These are phyloP conservation scores for Helarctos malayanus DNA, from an alignment of 2,797 vertebrate species.

Conservation along the genomic window DNA sequence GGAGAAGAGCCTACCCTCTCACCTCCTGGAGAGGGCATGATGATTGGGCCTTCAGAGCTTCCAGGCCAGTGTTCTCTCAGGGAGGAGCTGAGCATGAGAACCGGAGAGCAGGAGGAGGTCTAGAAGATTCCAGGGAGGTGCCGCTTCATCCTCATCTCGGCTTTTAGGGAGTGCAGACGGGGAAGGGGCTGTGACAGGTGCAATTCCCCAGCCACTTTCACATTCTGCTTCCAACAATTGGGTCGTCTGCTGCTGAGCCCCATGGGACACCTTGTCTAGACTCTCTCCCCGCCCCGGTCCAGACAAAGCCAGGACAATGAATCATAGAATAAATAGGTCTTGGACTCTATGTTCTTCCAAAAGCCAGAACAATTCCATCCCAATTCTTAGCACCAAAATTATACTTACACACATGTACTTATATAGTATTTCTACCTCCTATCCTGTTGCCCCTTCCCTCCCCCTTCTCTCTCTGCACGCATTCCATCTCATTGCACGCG, in stretches of 20 bases:
- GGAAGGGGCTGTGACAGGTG: not conserved
- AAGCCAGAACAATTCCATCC: constrained; percentile 5
- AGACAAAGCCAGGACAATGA: constrained; percentile 58
- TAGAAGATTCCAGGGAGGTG: not conserved
- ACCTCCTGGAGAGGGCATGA: too few species aligned
- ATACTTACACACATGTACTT: not conserved
- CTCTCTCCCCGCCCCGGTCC: not conserved
- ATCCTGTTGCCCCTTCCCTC: not conserved
- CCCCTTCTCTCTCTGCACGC: too few species aligned
- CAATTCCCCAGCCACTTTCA: not conserved
- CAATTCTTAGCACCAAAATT: not conserved
- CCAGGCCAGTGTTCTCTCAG: not conserved
- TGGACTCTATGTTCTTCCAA: constrained; percentile 50
- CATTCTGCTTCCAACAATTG: not conserved
- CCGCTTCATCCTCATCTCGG: not conserved
- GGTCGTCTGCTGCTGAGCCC: not conserved
- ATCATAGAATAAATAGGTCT: constrained; percentile 61
- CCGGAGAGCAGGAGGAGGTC: not conserved
- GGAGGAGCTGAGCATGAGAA: not conserved
- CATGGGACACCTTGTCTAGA: constrained; percentile 25
- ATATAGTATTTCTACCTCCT: not conserved
- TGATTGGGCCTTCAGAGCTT: not conserved
- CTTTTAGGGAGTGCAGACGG: not conserved
- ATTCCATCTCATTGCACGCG: not conserved
- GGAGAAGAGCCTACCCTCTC: not conserved